phyloP scores from a whole-genome alignment of 2,888 invertebrate genomes.

The Heterodera filipjevi region DNA sequence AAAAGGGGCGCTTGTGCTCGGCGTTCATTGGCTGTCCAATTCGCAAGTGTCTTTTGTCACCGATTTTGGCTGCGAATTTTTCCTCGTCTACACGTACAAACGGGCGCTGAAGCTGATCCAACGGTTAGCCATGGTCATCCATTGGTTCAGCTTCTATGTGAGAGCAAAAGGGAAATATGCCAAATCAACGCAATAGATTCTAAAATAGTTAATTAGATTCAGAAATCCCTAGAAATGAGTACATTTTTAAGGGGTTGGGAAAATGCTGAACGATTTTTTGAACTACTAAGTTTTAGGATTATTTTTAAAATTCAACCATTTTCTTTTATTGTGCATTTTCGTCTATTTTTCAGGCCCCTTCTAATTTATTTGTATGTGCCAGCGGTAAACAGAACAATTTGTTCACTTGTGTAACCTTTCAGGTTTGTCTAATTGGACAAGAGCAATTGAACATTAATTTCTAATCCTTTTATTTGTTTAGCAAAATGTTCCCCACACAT shows the following conservation, averaged over 20 bases:
- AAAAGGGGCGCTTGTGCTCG: slow-evolving; percentile 37
- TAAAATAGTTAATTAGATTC: too few species aligned
- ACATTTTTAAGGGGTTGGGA: too few species aligned
- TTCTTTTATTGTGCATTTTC: too few species aligned
- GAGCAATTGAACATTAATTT: slow-evolving; percentile 3
- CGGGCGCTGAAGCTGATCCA: slow-evolving; percentile 51
- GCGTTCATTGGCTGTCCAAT: slow-evolving; percentile 56
- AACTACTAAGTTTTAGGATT: too few species aligned
- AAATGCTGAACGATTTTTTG: too few species aligned
- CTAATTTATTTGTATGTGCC: slow-evolving; percentile 50
- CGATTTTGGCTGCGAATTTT: slow-evolving; percentile 51
- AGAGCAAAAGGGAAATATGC: too few species aligned
- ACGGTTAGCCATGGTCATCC: slow-evolving; percentile 46
- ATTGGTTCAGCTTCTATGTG: slow-evolving; percentile 58
- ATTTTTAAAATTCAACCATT: too few species aligned
- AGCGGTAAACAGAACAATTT: slow-evolving; percentile 49
- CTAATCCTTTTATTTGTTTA: slow-evolving; percentile 32
- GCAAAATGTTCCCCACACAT: slow-evolving; percentile 40
- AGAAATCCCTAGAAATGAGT: too few species aligned
- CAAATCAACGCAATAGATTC: too few species aligned
- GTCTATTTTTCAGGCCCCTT: slow-evolving; percentile 51
- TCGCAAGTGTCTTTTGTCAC: slow-evolving; percentile 51
- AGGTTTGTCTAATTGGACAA: slow-evolving; percentile 32
- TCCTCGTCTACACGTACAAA: slow-evolving; percentile 48
- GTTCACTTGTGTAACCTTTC: slow-evolving; percentile 52